Evolutionary conservation across 1,140 invertebrate genomes (phyloP), one percentile per base, ranked within the genome.

Genomic region (Trichomalopsis sarcophagae): DNA sequence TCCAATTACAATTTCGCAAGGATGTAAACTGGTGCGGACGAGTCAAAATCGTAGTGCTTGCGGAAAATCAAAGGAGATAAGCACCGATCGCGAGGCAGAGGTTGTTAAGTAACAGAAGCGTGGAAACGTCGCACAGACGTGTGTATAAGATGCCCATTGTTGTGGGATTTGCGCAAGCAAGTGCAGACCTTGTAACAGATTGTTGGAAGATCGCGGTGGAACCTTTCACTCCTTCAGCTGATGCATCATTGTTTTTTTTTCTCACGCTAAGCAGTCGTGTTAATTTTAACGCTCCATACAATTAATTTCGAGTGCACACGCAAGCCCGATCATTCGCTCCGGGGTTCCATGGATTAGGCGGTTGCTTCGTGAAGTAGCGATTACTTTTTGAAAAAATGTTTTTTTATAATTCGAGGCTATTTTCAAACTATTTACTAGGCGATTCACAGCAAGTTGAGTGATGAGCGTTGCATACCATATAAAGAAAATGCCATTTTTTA

Each of bases 151-250:
- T 33, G 62, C 23, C 55, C 40, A 55, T 83, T 76, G 55, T 83
- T 68, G 44, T 11, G 74, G 1, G 11, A 5, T 81, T 82, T 82
- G 73, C 74, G 81, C 81, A 83, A 82, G 71, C 30, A 82, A 83
- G 71, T 21, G 68, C 50, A 68, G 50, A 83, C 81, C 81, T 83
- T 83, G 81, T 83, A 83, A 83, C 81, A 30, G 74, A 83, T 82
- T 10, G 80, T 23, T 68, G 55, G 81, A 75, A 76, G 55, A 68
- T 17, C 40, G 36, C 36, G 62, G 4, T 14, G n/a, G 6, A 44
- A 68, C 74, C 81, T 75, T 76, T 83, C 81, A 83, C 81, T 76
- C 55, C 17, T 50, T 47, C 40, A 7, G 55, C 14, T 0, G 21
- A 36, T 44, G 33, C 27, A 27, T 69, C 36, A 9, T 13, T 73